phyloP scores from a whole-genome alignment of 1,140 invertebrate genomes.

The Lycorma delicatula region DNA sequence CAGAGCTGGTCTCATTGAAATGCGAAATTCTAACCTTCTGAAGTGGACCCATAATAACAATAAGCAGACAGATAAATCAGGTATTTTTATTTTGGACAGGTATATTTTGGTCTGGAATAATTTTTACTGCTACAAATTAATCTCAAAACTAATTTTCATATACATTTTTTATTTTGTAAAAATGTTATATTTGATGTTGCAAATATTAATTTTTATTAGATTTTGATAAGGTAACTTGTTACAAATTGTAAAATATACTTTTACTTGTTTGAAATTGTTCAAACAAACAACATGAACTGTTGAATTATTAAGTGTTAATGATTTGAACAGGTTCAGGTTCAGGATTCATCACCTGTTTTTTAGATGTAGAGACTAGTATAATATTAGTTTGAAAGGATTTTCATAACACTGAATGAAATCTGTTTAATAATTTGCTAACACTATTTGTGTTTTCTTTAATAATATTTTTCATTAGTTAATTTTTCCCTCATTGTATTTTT shows the following conservation, averaged over 20 bases:
- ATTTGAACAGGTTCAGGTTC: too few relatives aligned
- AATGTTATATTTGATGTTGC: neutral
- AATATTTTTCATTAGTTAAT: too few relatives aligned
- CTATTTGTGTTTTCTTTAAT: too few relatives aligned
- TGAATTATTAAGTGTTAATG: too few relatives aligned
- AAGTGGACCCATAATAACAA: constrained; percentile 52
- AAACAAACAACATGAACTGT: too few relatives aligned
- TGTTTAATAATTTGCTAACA: too few relatives aligned
- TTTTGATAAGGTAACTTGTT: constrained; percentile 3
- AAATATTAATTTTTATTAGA: neutral
- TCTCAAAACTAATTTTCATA: neutral
- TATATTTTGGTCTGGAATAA: constrained; percentile 10
- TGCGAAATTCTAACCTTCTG: constrained; percentile 49
- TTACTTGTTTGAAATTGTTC: constrained; percentile 41
- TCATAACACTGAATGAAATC: too few relatives aligned
- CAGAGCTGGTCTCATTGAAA: constrained; percentile 26
- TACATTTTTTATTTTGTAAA: neutral
- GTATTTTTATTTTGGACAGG: neutral
- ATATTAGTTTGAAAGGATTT: too few relatives aligned
- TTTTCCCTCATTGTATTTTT: too few relatives aligned
- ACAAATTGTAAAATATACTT: constrained; percentile 19
- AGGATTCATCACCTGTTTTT: too few relatives aligned
- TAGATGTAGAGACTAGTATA: too few relatives aligned
- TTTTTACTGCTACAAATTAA: neutral
- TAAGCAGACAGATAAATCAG: constrained; percentile 40